A percentile compares a stretch with the other conserved stretches of the same genome.
Conservation (phyloP, 2,113 vertebrate genomes). For the Sylvicapra grimmia region DNA sequence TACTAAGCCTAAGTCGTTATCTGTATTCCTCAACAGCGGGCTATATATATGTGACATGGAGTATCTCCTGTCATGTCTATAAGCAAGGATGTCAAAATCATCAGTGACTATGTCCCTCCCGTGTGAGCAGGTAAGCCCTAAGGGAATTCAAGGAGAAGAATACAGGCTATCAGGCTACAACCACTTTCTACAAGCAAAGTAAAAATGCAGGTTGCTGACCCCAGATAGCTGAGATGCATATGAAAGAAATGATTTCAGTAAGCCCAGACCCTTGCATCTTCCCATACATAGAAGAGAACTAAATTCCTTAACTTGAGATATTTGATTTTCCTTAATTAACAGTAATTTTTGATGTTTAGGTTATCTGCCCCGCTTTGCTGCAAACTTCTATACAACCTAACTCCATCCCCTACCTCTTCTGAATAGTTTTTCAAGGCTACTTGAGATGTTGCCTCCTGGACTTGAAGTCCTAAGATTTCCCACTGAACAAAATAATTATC, state of each 20-base stretch:
- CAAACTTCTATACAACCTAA: background rate
- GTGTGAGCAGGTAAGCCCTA: background rate
- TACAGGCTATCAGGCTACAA: background rate
- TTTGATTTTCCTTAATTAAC: background rate
- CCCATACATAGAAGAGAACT: background rate
- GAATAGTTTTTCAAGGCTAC: background rate
- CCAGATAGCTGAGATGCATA: background rate
- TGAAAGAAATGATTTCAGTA: background rate
- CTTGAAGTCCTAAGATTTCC: background rate
- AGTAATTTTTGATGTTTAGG: background rate
- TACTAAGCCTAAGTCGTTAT: background rate
- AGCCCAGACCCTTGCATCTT: background rate
- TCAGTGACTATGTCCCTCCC: fast-evolving
- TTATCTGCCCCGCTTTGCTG: background rate
- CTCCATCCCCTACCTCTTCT: background rate
- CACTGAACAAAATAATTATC: background rate
- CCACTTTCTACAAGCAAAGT: background rate
- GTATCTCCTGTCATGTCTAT: background rate
- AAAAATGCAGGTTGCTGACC: background rate
- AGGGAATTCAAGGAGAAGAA: background rate
- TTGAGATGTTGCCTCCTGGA: background rate
- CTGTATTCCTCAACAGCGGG: background rate
- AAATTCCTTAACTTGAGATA: background rate
- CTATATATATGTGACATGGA: background rate
- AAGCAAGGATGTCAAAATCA: background rate